Conservation (phyloP, 2,113 vertebrate genomes). For the Otolemur garnettii region DNA sequence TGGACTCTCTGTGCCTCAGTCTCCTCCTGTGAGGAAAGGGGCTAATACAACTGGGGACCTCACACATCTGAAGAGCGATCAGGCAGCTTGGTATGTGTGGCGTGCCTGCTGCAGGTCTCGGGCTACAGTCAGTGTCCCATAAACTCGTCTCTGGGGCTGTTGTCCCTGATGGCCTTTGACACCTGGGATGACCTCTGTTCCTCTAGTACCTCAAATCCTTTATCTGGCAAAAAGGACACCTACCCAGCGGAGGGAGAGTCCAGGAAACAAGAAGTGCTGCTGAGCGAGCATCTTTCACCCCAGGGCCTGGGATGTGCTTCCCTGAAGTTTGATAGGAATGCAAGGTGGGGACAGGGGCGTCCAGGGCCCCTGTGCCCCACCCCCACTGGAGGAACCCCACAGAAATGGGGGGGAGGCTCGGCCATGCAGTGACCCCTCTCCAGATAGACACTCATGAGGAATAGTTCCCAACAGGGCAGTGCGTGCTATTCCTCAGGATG, state of each 20-base stretch:
- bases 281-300: too few relatives aligned
- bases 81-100: accelerated
- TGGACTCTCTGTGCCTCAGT: neutral
- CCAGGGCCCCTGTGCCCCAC: accelerated
- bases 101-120: neutral
- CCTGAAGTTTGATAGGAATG: accelerated
- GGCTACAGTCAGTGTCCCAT: neutral
- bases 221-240: neutral
- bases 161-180: neutral
- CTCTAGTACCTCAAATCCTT: neutral
- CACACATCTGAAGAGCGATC: neutral
- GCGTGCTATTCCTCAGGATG: slow-evolving; percentile 52
- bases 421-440: neutral
- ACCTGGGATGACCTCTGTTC: neutral
- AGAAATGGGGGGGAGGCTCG: neutral
- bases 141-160: neutral
- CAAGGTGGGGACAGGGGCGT: neutral
- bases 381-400: neutral
- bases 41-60: neutral
- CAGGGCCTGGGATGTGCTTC: neutral
- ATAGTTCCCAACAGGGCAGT: slow-evolving; percentile 55
- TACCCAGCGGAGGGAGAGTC: neutral
- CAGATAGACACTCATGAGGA: slow-evolving; percentile 21
- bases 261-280: neutral
- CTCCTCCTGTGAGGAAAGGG: neutral